Evolutionary conservation across 2,113 vertebrate genomes (phyloP).

Genomic region (Delphinus delphis): DNA sequence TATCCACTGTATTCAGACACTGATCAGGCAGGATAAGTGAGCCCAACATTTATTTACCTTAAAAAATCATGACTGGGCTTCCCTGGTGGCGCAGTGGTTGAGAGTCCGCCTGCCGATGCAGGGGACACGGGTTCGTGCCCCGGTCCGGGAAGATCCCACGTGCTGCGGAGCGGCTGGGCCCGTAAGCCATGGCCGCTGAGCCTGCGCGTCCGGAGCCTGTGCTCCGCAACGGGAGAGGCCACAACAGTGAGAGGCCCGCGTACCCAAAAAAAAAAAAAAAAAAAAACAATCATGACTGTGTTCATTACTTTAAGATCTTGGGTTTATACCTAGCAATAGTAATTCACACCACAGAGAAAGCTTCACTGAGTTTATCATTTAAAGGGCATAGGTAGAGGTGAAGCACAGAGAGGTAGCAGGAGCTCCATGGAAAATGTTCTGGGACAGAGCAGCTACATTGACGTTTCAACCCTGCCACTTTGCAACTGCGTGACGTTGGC

Average conservation of each 20-base stretch:
- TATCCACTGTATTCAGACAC: neutral
- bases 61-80: neutral
- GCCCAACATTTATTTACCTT: neutral
- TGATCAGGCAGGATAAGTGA: neutral
- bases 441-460: too few relatives aligned
- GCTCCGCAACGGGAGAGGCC: too few relatives aligned
- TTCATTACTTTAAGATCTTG: neutral
- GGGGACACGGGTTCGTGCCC: too few relatives aligned
- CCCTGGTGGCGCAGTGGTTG: too few relatives aligned
- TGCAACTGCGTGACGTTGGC: neutral
- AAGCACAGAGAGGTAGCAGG: neutral
- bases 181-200: too few relatives aligned
- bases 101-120: too few relatives aligned
- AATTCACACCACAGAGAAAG: neutral
- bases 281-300: neutral
- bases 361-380: neutral
- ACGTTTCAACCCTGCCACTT: neutral
- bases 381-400: neutral
- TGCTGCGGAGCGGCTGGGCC: too few relatives aligned
- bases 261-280: too few relatives aligned
- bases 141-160: too few relatives aligned
- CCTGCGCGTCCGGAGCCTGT: too few relatives aligned
- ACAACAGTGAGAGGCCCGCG: too few relatives aligned
- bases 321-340: neutral
- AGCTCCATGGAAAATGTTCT: neutral